Evolutionary conservation across 2,113 vertebrate genomes (phyloP).

Genomic region (Amia ocellicauda): DNA sequence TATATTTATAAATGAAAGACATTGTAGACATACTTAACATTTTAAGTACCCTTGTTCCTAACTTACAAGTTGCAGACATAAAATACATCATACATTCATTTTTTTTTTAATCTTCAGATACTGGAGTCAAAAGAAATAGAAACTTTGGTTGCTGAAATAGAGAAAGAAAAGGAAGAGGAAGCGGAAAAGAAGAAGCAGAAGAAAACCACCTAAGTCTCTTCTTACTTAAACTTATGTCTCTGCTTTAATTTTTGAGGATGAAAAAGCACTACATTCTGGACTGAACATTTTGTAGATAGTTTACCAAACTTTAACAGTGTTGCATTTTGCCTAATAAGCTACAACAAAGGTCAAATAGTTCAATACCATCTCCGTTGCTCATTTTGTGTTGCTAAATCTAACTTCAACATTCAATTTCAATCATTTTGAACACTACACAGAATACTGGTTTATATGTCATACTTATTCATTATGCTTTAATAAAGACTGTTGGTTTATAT

Average conservation of each 20-base stretch:
- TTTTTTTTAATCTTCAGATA: slow-evolving; percentile 52
- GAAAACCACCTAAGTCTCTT: slow-evolving; percentile 55
- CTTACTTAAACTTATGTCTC: slow-evolving; percentile 5
- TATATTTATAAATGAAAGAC: too few relatives aligned
- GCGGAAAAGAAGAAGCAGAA: slow-evolving; percentile 77
- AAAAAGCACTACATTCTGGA: slow-evolving; percentile 28
- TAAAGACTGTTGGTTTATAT: slow-evolving; percentile 15
- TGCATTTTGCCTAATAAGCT: slow-evolving; percentile 17
- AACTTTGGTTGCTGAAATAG: slow-evolving; percentile 67
- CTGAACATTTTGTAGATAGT: slow-evolving; percentile 21
- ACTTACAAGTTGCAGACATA: too few relatives aligned
- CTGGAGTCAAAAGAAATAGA: slow-evolving; percentile 75
- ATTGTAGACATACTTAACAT: too few relatives aligned
- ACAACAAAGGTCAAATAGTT: slow-evolving; percentile 9
- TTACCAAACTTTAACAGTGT: slow-evolving; percentile 5
- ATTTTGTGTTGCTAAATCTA: slow-evolving; percentile 4
- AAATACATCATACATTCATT: too few relatives aligned
- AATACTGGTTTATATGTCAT: slow-evolving; percentile 8
- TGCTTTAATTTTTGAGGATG: slow-evolving; percentile 43
- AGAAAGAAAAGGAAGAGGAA: slow-evolving; percentile 73
- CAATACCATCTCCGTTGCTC: neutral
- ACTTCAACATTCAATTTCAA: neutral
- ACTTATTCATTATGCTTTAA: neutral
- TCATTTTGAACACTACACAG: slow-evolving; percentile 9
- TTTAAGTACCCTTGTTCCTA: too few relatives aligned